phyloP scores from a whole-genome alignment of 2,113 vertebrate genomes.

The Amphiprion ocellaris region DNA sequence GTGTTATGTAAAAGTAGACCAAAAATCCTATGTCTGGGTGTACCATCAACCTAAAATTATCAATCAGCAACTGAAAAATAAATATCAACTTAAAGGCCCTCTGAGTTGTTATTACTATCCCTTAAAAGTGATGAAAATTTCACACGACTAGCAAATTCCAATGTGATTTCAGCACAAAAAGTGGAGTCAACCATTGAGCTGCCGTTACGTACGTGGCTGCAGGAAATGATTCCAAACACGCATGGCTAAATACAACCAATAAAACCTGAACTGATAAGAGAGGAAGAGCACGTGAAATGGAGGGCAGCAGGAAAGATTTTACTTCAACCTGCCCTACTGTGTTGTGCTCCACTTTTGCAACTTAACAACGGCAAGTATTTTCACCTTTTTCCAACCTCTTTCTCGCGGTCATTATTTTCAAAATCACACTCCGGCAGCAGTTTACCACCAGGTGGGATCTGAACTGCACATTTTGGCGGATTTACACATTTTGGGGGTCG shows the following conservation, averaged over 20 bases:
- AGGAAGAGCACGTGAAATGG: background rate
- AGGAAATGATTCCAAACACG: slow-evolving; percentile 20
- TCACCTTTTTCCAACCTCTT: background rate
- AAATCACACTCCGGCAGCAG: slow-evolving; percentile 5
- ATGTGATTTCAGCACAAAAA: slow-evolving; percentile 26
- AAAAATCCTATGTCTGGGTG: background rate
- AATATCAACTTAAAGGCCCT: background rate
- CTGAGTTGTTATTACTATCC: background rate
- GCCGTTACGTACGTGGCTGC: slow-evolving; percentile 23
- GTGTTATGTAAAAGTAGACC: background rate
- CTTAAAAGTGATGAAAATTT: background rate
- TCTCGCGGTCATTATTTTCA: slow-evolving; percentile 13
- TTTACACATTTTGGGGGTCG: slow-evolving; percentile 53
- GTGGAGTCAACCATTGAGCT: slow-evolving; percentile 45
- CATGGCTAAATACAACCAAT: background rate
- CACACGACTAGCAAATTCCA: background rate
- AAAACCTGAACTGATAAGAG: slow-evolving; percentile 32
- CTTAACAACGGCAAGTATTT: background rate
- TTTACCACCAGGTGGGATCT: slow-evolving; percentile 25
- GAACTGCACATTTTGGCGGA: slow-evolving; percentile 54
- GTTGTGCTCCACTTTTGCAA: slow-evolving; percentile 30
- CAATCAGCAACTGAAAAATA: too few species aligned
- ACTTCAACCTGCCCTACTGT: slow-evolving; percentile 7
- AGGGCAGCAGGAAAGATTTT: background rate
- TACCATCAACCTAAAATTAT: background rate